Conservation (phyloP, 1,140 invertebrate genomes). For the Vanessa atalanta region DNA sequence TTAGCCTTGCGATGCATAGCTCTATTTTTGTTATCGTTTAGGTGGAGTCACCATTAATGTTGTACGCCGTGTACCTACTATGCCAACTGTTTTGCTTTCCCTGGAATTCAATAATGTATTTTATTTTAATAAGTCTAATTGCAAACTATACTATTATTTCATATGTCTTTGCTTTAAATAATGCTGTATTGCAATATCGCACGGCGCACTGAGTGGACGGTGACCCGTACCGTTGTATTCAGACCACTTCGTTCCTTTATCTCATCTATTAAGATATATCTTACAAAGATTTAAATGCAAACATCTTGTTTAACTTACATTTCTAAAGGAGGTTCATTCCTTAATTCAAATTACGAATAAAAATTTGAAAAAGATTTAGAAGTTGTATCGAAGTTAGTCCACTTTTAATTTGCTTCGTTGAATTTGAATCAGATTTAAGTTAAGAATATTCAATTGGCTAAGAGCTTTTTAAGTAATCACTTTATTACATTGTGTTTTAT, state of each 20-base stretch:
- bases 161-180: background rate
- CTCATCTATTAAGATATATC: constrained; percentile 20
- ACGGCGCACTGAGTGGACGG: background rate
- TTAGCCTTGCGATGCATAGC: no score
- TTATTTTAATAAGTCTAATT: no score
- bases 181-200: background rate
- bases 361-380: constrained; percentile 5
- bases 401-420: background rate
- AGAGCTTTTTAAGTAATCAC: background rate
- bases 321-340: background rate
- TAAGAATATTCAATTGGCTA: constrained; percentile 3
- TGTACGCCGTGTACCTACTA: no score
- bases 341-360: constrained; percentile 1
- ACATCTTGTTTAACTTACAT: constrained; percentile 15
- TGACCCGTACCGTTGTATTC: background rate
- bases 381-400: background rate
- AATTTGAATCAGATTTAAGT: background rate
- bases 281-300: constrained; percentile 20
- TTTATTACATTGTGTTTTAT: background rate
- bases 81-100: no score
- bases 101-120: no score
- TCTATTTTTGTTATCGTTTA: no score
- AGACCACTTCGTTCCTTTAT: constrained; percentile 19
- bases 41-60: no score
- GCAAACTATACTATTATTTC: no score